These are phyloP conservation scores for Thinocorus orbignyianus DNA, from an alignment of 2,113 vertebrate genomes.

Conservation along the genomic window DNA sequence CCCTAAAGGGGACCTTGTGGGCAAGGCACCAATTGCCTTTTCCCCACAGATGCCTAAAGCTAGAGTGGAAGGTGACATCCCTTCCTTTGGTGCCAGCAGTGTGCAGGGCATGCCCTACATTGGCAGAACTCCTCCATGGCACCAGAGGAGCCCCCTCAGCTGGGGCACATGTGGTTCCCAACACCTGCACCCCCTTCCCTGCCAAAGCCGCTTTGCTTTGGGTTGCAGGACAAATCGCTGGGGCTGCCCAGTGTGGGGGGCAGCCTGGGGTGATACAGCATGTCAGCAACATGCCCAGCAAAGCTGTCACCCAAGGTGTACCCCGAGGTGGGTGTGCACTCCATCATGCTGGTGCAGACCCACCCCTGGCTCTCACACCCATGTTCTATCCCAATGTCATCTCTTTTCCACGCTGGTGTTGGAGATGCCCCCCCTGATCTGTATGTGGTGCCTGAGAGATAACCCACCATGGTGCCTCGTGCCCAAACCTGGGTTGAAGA, in stretches of 20 bases:
- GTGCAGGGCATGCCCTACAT: no score
- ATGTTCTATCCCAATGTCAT: fast-evolving
- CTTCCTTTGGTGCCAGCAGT: background rate
- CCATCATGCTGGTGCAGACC: background rate
- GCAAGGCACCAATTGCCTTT: background rate
- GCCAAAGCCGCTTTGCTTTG: background rate
- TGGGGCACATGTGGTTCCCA: background rate
- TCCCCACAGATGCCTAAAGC: background rate
- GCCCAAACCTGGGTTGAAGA: background rate
- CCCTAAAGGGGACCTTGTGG: background rate
- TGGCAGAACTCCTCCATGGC: background rate
- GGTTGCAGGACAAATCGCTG: background rate
- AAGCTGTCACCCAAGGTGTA: background rate
- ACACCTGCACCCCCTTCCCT: background rate
- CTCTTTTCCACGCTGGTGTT: background rate
- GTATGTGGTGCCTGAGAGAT: fast-evolving
- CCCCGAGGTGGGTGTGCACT: background rate
- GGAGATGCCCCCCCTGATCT: fast-evolving
- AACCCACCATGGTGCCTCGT: background rate
- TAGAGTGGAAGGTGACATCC: background rate
- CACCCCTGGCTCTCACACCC: fast-evolving
- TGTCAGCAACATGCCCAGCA: background rate
- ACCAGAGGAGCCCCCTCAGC: background rate
- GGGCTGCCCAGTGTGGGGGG: background rate
- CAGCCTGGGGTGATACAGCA: background rate